A percentile compares a stretch with the other conserved stretches of the same genome.
Conservation (phyloP, 1,140 invertebrate genomes). For the Drosophila virilis region DNA sequence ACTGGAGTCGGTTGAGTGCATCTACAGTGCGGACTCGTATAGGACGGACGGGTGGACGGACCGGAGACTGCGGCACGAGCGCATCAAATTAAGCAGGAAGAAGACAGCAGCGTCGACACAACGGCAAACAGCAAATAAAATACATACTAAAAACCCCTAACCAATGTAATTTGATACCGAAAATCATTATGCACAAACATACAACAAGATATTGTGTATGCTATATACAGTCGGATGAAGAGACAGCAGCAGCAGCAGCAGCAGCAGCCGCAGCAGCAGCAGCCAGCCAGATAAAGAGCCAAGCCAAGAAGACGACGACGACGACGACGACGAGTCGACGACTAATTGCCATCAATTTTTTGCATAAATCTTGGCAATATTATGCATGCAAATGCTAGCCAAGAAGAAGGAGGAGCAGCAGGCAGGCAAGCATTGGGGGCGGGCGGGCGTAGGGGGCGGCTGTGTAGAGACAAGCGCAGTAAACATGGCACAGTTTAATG, state of each 20-base stretch:
- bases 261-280: conserved; percentile 13
- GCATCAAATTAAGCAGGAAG: conserved; percentile 72
- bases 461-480: conserved; percentile 25
- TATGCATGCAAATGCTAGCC: conserved; percentile 62
- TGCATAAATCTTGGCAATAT: conserved; percentile 80
- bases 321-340: conserved; percentile 38
- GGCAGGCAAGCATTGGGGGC: not conserved
- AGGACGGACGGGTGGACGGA: conserved; percentile 34
- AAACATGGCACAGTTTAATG: conserved; percentile 76
- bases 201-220: conserved; percentile 11
- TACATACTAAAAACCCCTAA: conserved; percentile 79
- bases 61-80: conserved; percentile 60
- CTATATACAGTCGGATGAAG: conserved; percentile 5
- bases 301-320: conserved; percentile 3
- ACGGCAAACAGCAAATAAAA: conserved; percentile 74
- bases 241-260: conserved; percentile 14
- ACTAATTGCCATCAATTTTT: conserved; percentile 83
- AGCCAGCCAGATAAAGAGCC: conserved; percentile 19
- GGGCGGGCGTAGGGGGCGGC: not conserved
- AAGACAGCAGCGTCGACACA: conserved; percentile 50
- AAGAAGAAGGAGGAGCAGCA: not conserved
- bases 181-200: conserved; percentile 75
- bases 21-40: conserved; percentile 33
- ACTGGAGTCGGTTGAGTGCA: conserved; percentile 1
- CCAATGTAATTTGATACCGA: conserved; percentile 82